Conservation (phyloP, 1,140 invertebrate genomes). For the Drosophila nebulosa region DNA sequence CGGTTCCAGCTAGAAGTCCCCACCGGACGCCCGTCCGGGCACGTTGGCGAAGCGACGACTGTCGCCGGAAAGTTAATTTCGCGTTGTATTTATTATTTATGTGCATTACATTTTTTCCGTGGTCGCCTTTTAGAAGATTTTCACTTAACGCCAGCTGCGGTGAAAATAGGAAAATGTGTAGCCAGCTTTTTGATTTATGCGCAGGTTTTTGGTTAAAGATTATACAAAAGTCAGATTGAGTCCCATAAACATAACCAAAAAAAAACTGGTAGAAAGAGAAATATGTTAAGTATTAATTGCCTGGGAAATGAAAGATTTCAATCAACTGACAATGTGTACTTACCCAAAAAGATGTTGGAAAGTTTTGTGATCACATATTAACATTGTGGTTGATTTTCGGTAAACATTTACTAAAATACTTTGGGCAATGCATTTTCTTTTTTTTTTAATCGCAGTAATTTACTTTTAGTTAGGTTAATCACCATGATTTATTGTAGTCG, state of each 20-base stretch:
- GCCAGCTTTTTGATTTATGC: constrained; percentile 39
- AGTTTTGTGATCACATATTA: too few relatives aligned
- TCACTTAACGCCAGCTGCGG: constrained; percentile 47
- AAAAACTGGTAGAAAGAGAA: background rate
- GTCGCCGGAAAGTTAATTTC: constrained; percentile 68
- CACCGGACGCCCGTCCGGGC: constrained; percentile 32
- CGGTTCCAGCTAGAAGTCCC: background rate
- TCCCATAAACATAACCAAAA: background rate
- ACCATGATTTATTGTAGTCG: too few relatives aligned
- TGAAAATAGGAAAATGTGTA: constrained; percentile 5
- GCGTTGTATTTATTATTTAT: constrained; percentile 72
- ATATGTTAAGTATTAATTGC: background rate
- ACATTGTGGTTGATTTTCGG: too few relatives aligned
- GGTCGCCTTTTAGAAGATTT: constrained; percentile 58
- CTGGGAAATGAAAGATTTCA: background rate
- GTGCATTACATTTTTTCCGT: constrained; percentile 50
- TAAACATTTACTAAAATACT: too few relatives aligned
- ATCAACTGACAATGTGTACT: background rate
- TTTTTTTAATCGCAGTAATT: too few relatives aligned
- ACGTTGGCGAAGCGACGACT: constrained; percentile 45
- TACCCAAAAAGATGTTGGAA: too few relatives aligned
- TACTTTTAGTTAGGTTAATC: too few relatives aligned
- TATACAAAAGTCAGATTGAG: background rate
- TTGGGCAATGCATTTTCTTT: too few relatives aligned
- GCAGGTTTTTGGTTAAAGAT: constrained; percentile 6